These are phyloP conservation scores for Hylyphantes graminicola DNA, from an alignment of 1,140 invertebrate species.

Conservation along the genomic window DNA sequence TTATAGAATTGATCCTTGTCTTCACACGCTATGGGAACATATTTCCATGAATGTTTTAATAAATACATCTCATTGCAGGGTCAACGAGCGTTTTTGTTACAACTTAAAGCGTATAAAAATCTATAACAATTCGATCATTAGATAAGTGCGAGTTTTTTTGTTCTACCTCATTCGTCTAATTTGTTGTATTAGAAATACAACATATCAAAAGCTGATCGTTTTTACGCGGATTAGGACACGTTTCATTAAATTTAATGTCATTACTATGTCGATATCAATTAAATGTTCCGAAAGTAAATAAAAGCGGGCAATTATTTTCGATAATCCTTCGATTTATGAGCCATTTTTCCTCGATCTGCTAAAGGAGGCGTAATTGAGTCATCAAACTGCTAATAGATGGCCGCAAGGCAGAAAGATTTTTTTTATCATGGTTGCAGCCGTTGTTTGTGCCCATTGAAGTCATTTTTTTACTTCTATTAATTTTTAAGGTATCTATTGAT, in stretches of 20 bases:
- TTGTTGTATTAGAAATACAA: background rate
- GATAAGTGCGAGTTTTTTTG: slow-evolving; percentile 36
- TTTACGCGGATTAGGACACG: slow-evolving; percentile 53
- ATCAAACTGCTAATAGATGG: slow-evolving; percentile 58
- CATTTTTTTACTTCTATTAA: too few relatives aligned
- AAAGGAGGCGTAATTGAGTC: slow-evolving; percentile 50
- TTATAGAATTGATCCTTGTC: too few relatives aligned
- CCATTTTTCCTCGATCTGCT: slow-evolving; percentile 26
- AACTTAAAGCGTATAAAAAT: background rate
- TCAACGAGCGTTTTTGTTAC: slow-evolving; percentile 39
- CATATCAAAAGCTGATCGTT: slow-evolving; percentile 29
- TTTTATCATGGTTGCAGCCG: slow-evolving; percentile 8
- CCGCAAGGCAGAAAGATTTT: slow-evolving; percentile 27
- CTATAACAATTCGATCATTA: slow-evolving; percentile 9
- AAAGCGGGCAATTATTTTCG: slow-evolving; percentile 58
- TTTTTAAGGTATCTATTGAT: too few relatives aligned
- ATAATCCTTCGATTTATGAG: slow-evolving; percentile 54
- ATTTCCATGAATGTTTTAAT: slow-evolving; percentile 22
- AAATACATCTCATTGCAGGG: slow-evolving; percentile 17
- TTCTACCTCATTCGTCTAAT: slow-evolving; percentile 11
- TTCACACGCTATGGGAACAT: background rate
- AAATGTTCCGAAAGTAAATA: slow-evolving; percentile 58
- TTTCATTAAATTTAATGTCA: slow-evolving; percentile 59
- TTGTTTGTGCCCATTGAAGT: background rate
- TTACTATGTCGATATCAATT: slow-evolving; percentile 59